Conservation (phyloP, 2,113 vertebrate species). For the Corythaixoides concolor region DNA sequence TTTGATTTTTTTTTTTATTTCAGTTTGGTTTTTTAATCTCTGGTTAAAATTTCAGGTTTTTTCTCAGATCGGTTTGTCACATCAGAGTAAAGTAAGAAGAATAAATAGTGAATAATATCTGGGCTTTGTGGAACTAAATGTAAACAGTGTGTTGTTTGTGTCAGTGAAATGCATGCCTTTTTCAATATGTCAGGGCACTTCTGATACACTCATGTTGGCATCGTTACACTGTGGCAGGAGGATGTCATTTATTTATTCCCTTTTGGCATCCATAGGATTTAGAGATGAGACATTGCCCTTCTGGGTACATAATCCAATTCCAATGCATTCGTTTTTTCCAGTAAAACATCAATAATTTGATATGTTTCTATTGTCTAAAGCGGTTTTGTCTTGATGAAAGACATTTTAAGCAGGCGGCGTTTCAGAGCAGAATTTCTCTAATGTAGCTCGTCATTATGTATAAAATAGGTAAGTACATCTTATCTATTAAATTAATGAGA, state of each 20-base stretch:
- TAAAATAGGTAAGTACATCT: constrained; percentile 56
- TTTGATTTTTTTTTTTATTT: not conserved
- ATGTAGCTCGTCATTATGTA: constrained; percentile 66
- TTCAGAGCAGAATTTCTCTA: constrained; percentile 61
- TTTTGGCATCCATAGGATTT: constrained; percentile 20
- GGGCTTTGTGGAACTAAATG: not conserved
- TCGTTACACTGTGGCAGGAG: not conserved
- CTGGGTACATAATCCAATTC: not conserved
- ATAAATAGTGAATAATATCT: not conserved
- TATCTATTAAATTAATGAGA: constrained; percentile 78
- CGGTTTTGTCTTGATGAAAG: constrained; percentile 58
- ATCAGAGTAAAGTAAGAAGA: not conserved
- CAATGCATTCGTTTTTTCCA: constrained; percentile 13
- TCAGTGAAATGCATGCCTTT: not conserved
- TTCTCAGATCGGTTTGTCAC: not conserved
- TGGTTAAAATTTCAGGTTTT: too few species aligned
- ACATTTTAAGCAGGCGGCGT: constrained; percentile 34
- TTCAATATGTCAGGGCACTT: not conserved
- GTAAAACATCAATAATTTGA: constrained; percentile 52
- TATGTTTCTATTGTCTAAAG: constrained; percentile 26
- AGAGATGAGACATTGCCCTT: not conserved
- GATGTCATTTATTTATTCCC: constrained; percentile 33
- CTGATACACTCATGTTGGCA: not conserved
- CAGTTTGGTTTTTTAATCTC: not conserved
- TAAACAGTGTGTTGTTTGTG: not conserved